These are phyloP conservation scores for Drosophila conformis DNA, from an alignment of 2,888 invertebrate genomes.

Conservation along the genomic window DNA sequence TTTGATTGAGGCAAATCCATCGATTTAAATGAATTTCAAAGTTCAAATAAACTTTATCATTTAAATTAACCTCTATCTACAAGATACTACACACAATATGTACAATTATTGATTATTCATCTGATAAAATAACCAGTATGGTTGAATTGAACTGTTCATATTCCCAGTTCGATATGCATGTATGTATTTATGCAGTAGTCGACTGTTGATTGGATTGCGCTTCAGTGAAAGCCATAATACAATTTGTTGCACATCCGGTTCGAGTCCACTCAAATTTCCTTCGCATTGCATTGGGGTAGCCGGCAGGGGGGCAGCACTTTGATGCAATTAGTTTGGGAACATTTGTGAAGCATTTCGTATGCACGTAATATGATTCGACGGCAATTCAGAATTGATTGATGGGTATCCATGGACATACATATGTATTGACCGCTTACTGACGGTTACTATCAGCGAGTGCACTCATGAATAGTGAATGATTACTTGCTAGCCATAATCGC, in stretches of 20 bases:
- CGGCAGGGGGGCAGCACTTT: slow-evolving; percentile 28
- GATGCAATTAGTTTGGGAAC: slow-evolving; percentile 56
- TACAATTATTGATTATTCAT: slow-evolving; percentile 6
- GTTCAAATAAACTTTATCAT: background rate
- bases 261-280: slow-evolving; percentile 45
- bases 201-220: slow-evolving; percentile 31
- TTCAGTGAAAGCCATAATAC: slow-evolving; percentile 28
- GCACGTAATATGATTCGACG: slow-evolving; percentile 47
- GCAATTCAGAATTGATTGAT: slow-evolving; percentile 65
- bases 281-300: background rate
- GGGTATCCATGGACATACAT: slow-evolving; percentile 26
- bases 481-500: slow-evolving; percentile 49
- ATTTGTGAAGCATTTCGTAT: slow-evolving; percentile 43
- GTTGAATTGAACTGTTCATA: slow-evolving; percentile 6
- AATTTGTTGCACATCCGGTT: slow-evolving; percentile 46
- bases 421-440: slow-evolving; percentile 14
- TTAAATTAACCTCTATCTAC: background rate
- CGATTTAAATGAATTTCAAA: background rate
- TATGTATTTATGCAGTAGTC: slow-evolving; percentile 6
- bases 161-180: background rate
- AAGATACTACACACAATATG: slow-evolving; percentile 1
- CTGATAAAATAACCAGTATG: slow-evolving; percentile 12
- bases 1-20: background rate
- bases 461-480: slow-evolving; percentile 59
- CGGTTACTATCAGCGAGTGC: slow-evolving; percentile 14